Base-by-base conservation (phyloP, 2,113 vertebrate species). In the Hystrix cristata region DNA sequence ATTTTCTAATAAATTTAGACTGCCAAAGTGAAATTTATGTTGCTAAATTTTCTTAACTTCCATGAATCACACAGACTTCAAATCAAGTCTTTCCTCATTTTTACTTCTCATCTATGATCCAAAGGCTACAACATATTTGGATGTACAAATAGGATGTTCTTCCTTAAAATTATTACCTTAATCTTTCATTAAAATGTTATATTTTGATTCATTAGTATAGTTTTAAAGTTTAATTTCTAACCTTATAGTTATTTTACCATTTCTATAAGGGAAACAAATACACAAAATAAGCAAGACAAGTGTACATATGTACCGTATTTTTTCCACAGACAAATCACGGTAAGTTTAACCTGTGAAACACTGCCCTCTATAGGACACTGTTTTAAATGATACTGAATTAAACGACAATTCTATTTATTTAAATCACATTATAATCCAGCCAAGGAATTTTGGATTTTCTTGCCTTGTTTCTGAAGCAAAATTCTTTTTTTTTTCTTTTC, bases 311-410 rank as follows among this genome's bases (percentile, higher is more conserved):
- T 48, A 76, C 25, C 16, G 11, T 29, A 92, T 91, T 69, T 53
- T 65, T 38, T 11, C 87, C 84, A 92, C 53, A 88, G 74, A 62
- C 94, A 91, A 85, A 87, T 84, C 59, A 91, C 16, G 16, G 53
- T 57, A 59, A 90, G 43, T 82, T 97, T 91, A 91, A 93, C 34
- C 67, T 95, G 48, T 85, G 55, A 96, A 98, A 98, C 87, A 98
- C 98, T 98, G 98, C 98, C 98, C 98, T 97, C 98, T 98, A 93
- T 78, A 97, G 98, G 59, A 59, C 96, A 96, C 19, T 74, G 43
- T 72, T 88, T 64, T 93, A 84, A 97, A 98, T 82, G 16, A 98
- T 94, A 96, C 16, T 82, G 55, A 79, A 87, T 53, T 93, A 67
- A 97, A 98, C 6, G 71, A 46, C 64, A 96, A 87, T 23, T 72